Evolutionary conservation across 2,797 vertebrate species (phyloP).

Genomic region (Alca torda): DNA sequence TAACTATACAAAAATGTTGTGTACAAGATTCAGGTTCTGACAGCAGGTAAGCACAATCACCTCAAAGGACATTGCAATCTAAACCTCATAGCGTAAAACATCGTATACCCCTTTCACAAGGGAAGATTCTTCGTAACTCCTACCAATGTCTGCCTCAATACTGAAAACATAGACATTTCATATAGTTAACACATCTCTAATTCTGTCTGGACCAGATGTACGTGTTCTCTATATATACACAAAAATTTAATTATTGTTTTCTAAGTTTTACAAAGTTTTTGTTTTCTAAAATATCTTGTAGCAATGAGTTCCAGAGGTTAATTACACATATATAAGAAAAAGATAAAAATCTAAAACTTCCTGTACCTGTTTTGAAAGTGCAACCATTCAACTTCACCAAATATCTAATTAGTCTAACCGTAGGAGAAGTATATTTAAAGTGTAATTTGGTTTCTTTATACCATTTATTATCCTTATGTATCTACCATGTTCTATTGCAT

Average conservation of each 20-base stretch:
- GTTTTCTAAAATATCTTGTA: not conserved
- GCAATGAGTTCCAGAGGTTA: not conserved
- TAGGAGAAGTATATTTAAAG: not conserved
- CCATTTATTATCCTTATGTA: not conserved
- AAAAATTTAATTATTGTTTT: not conserved
- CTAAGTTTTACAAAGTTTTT: not conserved
- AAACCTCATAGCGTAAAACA: not conserved
- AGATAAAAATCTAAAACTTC: not conserved
- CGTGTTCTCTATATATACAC: not conserved
- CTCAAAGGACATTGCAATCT: not conserved
- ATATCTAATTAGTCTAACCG: not conserved
- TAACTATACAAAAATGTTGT: not conserved
- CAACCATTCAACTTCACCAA: not conserved
- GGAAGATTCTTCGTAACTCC: not conserved
- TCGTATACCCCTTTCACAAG: not conserved
- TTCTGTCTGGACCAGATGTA: not conserved
- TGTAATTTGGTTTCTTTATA: not conserved
- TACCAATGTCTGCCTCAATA: not conserved
- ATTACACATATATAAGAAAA: not conserved
- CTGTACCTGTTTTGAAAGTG: not conserved
- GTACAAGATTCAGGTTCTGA: not conserved
- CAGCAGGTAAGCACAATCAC: not conserved
- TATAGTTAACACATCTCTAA: not conserved
- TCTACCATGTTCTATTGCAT: not conserved
- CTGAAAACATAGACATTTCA: not conserved